A percentile compares a stretch with the other conserved stretches of the same genome.
Conservation (phyloP, 2,888 invertebrate genomes). For the Pecten maximus region DNA sequence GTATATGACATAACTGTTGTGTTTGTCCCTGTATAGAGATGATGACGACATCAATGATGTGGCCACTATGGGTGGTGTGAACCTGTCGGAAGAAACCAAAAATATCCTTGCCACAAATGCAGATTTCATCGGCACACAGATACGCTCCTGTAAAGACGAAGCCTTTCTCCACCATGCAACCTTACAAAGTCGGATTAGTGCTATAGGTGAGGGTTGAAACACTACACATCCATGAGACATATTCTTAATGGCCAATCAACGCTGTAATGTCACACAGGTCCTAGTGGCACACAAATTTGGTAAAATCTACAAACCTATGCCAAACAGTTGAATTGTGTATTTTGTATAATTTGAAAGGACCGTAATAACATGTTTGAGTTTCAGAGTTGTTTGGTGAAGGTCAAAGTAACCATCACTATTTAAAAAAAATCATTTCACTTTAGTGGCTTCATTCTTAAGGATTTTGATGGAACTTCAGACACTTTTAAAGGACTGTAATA, state of each 20-base stretch:
- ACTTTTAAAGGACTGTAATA: too few relatives aligned
- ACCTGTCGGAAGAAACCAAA: slow-evolving; percentile 97
- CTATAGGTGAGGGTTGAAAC: slow-evolving; percentile 87
- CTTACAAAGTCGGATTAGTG: slow-evolving; percentile 88
- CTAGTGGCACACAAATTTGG: too few relatives aligned
- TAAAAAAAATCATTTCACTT: too few relatives aligned
- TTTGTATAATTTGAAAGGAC: too few relatives aligned
- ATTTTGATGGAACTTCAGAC: too few relatives aligned
- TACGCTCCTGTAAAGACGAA: slow-evolving; percentile 96
- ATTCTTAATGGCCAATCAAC: neutral
- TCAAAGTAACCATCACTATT: too few relatives aligned
- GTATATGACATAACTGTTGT: neutral
- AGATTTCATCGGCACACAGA: slow-evolving; percentile 94
- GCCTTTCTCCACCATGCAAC: slow-evolving; percentile 90
- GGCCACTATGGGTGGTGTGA: slow-evolving; percentile 99
- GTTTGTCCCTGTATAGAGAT: slow-evolving; percentile 84
- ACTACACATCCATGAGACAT: neutral
- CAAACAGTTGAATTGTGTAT: too few relatives aligned
- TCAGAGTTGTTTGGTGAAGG: too few relatives aligned
- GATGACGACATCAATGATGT: slow-evolving; percentile 99
- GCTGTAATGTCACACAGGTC: neutral
- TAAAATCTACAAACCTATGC: too few relatives aligned
- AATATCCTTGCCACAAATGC: slow-evolving; percentile 93
- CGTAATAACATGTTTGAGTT: too few relatives aligned
- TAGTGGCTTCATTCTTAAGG: too few relatives aligned